A percentile compares a stretch with the other conserved stretches of the same genome.
Conservation (phyloP, 2,888 invertebrate species). For the Eupithecia insigniata region DNA sequence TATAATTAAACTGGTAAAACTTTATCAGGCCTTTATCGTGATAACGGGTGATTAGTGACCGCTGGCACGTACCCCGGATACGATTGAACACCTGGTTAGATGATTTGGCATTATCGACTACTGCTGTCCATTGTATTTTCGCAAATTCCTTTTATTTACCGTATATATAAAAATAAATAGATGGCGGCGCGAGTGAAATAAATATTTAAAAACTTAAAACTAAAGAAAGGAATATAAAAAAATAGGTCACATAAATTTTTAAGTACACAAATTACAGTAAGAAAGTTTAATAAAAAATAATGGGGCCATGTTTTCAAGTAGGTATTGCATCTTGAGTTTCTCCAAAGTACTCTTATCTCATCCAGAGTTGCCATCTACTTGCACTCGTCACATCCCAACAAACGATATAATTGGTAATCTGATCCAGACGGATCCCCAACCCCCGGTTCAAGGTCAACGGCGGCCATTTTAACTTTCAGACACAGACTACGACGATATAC, state of each 20-base stretch:
- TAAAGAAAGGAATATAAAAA: too few relatives aligned
- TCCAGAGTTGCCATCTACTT: not conserved
- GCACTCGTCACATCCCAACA: slow-evolving; percentile 14
- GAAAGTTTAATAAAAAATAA: too few relatives aligned
- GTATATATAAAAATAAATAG: too few relatives aligned
- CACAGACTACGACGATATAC: slow-evolving; percentile 11
- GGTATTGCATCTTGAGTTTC: too few relatives aligned
- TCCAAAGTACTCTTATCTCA: too few relatives aligned
- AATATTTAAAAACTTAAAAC: too few relatives aligned
- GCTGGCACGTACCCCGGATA: slow-evolving; percentile 12
- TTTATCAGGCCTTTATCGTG: slow-evolving; percentile 10
- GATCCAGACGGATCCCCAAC: slow-evolving; percentile 59
- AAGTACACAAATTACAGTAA: too few relatives aligned
- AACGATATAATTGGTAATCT: slow-evolving; percentile 48
- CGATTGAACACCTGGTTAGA: not conserved
- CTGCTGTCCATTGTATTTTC: too few relatives aligned
- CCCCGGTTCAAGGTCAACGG: slow-evolving; percentile 61
- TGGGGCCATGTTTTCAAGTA: too few relatives aligned
- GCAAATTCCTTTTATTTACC: too few relatives aligned
- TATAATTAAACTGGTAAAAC: slow-evolving; percentile 20
- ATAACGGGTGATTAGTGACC: slow-evolving; percentile 3
- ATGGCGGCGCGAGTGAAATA: too few relatives aligned
- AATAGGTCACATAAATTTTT: too few relatives aligned
- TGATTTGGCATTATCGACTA: not conserved
- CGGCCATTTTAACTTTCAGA: slow-evolving; percentile 58